These are phyloP conservation scores for Agrochola litura DNA, from an alignment of 2,888 invertebrate species.

Conservation along the genomic window DNA sequence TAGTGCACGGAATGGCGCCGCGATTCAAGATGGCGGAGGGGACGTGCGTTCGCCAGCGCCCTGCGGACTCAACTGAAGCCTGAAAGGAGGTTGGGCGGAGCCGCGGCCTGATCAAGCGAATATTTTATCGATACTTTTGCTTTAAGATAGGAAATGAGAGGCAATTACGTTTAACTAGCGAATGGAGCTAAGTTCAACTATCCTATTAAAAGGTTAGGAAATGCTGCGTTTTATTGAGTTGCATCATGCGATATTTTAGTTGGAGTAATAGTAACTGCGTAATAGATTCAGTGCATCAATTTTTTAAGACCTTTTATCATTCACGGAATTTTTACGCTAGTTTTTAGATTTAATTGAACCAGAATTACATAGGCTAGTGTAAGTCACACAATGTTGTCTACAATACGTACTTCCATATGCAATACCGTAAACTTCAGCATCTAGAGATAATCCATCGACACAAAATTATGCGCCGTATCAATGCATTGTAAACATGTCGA, in stretches of 20 bases:
- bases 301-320: not conserved
- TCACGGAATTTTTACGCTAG: not conserved
- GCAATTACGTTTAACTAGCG: conserved; percentile 49
- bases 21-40: conserved; percentile 74
- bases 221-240: conserved; percentile 19
- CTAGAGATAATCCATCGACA: not conserved
- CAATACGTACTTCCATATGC: not conserved
- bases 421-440: not conserved
- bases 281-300: conserved; percentile 6
- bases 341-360: not conserved
- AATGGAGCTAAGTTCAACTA: conserved; percentile 36
- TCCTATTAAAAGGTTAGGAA: conserved; percentile 34
- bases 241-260: conserved; percentile 8
- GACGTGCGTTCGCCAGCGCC: conserved; percentile 77
- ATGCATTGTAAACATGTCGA: conserved; percentile 72
- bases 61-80: conserved; percentile 82
- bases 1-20: conserved; percentile 79
- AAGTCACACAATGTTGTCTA: not conserved
- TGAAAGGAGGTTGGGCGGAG: conserved; percentile 81
- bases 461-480: conserved; percentile 36
- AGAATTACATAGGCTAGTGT: too few species aligned
- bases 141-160: conserved; percentile 69
- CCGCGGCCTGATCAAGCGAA: conserved; percentile 63
- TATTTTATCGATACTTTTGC: conserved; percentile 70
- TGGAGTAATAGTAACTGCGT: conserved; percentile 15